A percentile compares a stretch with the other conserved stretches of the same genome.
Conservation (phyloP, 2,113 vertebrate genomes). For the Saccopteryx leptura region DNA sequence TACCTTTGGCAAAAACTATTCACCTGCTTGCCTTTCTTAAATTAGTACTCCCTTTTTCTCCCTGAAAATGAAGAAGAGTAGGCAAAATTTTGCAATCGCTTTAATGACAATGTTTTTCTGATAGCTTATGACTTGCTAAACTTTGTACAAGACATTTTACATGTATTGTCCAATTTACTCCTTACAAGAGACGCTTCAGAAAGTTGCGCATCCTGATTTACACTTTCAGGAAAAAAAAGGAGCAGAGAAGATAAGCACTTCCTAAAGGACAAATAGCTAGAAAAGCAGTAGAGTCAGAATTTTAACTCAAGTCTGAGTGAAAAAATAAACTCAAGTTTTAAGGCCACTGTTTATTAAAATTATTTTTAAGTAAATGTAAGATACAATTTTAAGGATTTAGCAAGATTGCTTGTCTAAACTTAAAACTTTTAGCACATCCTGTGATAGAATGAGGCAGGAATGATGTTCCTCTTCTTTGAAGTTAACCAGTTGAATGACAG, state of each 20-base stretch:
- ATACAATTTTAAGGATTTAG: neutral
- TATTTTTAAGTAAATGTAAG: neutral
- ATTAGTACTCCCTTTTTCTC: neutral
- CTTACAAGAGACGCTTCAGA: neutral
- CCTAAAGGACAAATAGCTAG: neutral
- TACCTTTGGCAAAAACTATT: neutral
- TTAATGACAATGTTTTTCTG: neutral
- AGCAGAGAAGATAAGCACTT: neutral
- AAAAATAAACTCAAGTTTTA: neutral
- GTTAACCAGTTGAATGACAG: neutral
- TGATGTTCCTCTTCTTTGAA: neutral
- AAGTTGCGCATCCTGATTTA: neutral
- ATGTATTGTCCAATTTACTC: neutral
- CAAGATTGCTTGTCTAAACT: neutral
- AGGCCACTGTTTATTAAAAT: neutral
- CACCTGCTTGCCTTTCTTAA: neutral
- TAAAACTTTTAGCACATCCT: neutral
- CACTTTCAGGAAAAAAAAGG: too few relatives aligned
- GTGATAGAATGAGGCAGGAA: neutral
- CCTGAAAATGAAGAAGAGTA: neutral
- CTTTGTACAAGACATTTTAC: neutral
- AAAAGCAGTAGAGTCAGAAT: neutral
- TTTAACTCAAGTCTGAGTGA: neutral
- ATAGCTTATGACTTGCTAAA: neutral
- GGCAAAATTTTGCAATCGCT: neutral